A percentile compares a stretch with the other conserved stretches of the same genome.
These are phyloP conservation scores for Enoplosus armatus DNA, from an alignment of 2,797 vertebrate species.

Conservation along the genomic window DNA sequence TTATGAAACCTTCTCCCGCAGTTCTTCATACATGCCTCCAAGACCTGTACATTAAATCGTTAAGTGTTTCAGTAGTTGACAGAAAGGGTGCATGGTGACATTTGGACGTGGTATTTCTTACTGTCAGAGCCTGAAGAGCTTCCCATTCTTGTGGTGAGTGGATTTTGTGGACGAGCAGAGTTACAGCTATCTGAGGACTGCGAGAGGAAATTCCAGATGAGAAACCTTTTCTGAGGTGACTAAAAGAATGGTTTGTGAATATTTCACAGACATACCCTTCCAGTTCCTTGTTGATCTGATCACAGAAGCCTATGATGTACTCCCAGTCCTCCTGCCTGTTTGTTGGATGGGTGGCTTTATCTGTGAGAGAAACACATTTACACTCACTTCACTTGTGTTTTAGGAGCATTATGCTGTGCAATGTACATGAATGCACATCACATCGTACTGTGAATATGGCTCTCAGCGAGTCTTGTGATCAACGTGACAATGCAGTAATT, in stretches of 20 bases:
- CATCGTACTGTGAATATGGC: not conserved
- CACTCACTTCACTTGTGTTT: not conserved
- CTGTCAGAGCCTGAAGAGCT: constrained; percentile 95
- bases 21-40: constrained; percentile 99
- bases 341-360: constrained; percentile 97
- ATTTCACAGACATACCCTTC: constrained; percentile 89
- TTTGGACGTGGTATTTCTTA: constrained; percentile 76
- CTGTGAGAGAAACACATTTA: constrained; percentile 72
- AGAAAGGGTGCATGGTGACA: not conserved
- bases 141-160: constrained; percentile 98
- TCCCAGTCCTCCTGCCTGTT: constrained; percentile 99
- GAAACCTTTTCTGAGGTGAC: not conserved
- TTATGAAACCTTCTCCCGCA: constrained; percentile 96
- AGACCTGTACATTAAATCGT: constrained; percentile 83
- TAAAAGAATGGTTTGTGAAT: not conserved
- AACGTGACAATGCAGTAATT: constrained; percentile 43
- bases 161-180: constrained; percentile 95
- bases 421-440: not conserved
- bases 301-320: constrained; percentile 98
- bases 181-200: constrained; percentile 96
- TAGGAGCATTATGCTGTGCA: not conserved
- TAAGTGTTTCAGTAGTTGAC: not conserved
- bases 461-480: constrained; percentile 11
- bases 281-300: constrained; percentile 98
- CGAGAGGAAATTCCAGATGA: constrained; percentile 44